Conservation (phyloP, 2,888 invertebrate genomes). For the Andrena chrysosceles region DNA sequence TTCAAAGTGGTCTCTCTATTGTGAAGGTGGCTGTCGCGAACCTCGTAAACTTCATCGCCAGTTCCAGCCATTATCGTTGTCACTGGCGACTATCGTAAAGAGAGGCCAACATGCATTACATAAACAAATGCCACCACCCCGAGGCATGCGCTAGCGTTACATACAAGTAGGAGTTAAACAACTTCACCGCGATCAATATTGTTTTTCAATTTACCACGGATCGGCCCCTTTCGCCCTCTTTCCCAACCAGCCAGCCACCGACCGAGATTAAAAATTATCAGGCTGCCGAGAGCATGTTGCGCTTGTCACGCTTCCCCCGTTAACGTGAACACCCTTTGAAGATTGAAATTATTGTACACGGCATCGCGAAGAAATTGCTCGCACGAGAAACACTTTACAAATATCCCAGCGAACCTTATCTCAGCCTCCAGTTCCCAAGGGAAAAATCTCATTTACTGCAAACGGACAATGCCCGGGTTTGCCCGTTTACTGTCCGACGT, state of each 20-base stretch:
- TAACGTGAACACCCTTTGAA: not conserved
- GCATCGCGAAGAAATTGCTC: not conserved
- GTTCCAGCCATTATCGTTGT: conserved; percentile 60
- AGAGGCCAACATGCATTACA: conserved; percentile 12
- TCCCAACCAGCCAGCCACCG: not conserved
- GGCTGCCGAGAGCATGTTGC: not conserved
- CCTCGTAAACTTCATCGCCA: conserved; percentile 53
- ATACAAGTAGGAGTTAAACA: conserved; percentile 9
- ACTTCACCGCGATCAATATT: conserved; percentile 41
- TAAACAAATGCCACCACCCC: conserved; percentile 42
- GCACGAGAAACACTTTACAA: not conserved
- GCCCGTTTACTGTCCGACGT: not conserved
- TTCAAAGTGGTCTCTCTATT: conserved; percentile 23
- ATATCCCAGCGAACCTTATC: not conserved
- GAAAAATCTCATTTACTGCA: not conserved
- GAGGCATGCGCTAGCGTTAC: not conserved
- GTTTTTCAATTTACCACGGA: conserved; percentile 36
- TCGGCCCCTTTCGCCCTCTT: not conserved
- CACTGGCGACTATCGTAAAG: conserved; percentile 64
- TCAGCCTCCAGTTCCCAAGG: not conserved
- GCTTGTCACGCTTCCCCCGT: not conserved
- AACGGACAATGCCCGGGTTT: not conserved
- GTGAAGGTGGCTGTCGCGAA: conserved; percentile 9
- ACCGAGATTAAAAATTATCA: conserved; percentile 39
- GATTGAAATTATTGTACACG: not conserved